Evolutionary conservation across 2,888 invertebrate species (phyloP).

Genomic region (Cenopis cana): DNA sequence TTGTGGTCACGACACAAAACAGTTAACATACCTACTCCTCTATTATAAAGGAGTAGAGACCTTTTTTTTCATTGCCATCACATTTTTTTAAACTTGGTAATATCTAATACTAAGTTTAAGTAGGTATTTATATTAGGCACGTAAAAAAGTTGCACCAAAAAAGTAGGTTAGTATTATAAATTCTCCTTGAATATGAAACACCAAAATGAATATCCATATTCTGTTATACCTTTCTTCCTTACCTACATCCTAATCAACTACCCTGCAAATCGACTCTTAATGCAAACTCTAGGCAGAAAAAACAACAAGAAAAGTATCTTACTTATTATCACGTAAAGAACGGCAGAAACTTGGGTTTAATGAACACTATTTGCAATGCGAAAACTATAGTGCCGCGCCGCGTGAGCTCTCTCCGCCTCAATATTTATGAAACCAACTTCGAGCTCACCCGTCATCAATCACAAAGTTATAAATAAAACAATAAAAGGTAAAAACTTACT

Average conservation of each 20-base stretch:
- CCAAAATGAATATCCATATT: too few species aligned
- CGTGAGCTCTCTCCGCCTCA: slow-evolving; percentile 70
- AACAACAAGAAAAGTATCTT: background rate
- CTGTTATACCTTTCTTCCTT: too few species aligned
- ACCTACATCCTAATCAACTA: too few species aligned
- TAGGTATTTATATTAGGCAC: too few species aligned
- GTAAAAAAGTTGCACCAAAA: too few species aligned
- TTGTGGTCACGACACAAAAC: background rate
- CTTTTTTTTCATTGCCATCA: background rate
- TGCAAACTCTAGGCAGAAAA: background rate
- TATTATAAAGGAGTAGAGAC: background rate
- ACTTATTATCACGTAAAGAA: slow-evolving; percentile 7
- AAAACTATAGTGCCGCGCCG: slow-evolving; percentile 73
- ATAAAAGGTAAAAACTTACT: slow-evolving; percentile 83
- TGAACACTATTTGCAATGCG: slow-evolving; percentile 45
- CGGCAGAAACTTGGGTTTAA: slow-evolving; percentile 48
- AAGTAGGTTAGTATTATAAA: too few species aligned
- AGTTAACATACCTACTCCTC: too few species aligned
- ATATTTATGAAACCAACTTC: slow-evolving; percentile 83
- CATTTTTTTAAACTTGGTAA: background rate
- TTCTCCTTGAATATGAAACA: too few species aligned
- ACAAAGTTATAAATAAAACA: slow-evolving; percentile 86
- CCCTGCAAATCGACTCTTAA: background rate
- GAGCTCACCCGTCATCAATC: slow-evolving; percentile 81
- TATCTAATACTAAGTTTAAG: background rate